Conservation (phyloP, 2,888 invertebrate species). For the Eugnorisma glareosa region DNA sequence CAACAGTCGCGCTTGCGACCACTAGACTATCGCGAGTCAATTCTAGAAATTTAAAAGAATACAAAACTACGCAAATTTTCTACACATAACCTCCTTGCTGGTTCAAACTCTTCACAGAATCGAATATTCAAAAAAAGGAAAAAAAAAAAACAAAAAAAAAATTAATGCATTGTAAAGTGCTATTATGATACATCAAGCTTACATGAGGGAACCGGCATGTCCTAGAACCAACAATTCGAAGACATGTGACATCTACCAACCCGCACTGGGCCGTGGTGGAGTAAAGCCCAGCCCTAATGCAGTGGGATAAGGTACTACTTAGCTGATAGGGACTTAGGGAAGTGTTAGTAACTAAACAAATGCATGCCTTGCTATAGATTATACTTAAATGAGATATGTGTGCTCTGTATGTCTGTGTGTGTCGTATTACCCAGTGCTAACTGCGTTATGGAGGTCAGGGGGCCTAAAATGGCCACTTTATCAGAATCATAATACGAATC, state of each 20-base stretch:
- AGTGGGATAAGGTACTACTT: neutral
- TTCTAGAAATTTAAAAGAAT: neutral
- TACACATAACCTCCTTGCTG: conserved; percentile 27
- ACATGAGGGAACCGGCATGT: neutral
- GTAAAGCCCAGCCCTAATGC: too few relatives aligned
- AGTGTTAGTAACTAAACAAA: conserved; percentile 49
- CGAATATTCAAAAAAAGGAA: neutral
- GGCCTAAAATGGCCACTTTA: too few relatives aligned
- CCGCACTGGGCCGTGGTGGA: neutral
- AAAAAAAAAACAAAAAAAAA: neutral
- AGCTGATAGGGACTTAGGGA: neutral
- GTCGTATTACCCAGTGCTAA: too few relatives aligned
- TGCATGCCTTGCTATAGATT: conserved; percentile 45
- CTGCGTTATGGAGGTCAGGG: neutral
- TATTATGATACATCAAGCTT: conserved; percentile 7
- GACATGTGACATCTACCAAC: neutral
- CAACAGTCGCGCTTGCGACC: neutral
- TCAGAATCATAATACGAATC: too few relatives aligned
- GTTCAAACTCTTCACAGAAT: neutral
- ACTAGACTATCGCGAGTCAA: neutral
- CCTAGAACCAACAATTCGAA: neutral
- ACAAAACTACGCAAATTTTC: neutral
- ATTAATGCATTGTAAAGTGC: conserved; percentile 50
- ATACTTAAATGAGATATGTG: neutral
- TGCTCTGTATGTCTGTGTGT: conserved; percentile 29